A percentile compares a stretch with the other conserved stretches of the same genome.
These are phyloP conservation scores for Gadus chalcogrammus DNA, from an alignment of 2,113 vertebrate species.

Conservation along the genomic window DNA sequence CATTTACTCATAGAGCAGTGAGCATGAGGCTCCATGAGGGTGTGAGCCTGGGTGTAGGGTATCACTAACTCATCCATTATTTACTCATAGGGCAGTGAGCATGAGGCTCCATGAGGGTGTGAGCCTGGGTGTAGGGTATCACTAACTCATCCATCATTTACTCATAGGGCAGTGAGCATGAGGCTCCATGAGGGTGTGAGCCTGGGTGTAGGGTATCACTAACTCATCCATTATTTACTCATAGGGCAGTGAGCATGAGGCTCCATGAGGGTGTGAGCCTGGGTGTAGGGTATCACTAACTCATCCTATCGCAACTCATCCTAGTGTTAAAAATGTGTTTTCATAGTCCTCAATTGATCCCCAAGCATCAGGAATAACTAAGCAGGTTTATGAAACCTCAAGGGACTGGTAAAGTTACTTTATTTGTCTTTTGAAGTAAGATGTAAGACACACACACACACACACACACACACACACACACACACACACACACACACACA, in stretches of 20 bases:
- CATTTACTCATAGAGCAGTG: too few species aligned
- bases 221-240: too few species aligned
- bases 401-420: constrained; percentile 48
- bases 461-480: too few species aligned
- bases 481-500: too few species aligned
- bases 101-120: background rate
- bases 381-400: constrained; percentile 27
- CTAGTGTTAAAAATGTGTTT: background rate
- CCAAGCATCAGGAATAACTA: constrained; percentile 49
- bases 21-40: too few species aligned
- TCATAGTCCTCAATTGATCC: constrained; percentile 28
- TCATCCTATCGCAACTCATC: too few species aligned
- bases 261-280: background rate
- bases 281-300: background rate
- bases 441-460: too few species aligned
- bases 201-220: background rate
- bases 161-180: too few species aligned
- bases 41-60: background rate
- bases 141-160: too few species aligned
- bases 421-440: constrained; percentile 26
- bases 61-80: too few species aligned
- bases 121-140: background rate
- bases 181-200: background rate
- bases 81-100: too few species aligned
- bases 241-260: too few species aligned